Base-by-base conservation (phyloP, 2,113 vertebrate genomes). In the Pandion haliaetus region DNA sequence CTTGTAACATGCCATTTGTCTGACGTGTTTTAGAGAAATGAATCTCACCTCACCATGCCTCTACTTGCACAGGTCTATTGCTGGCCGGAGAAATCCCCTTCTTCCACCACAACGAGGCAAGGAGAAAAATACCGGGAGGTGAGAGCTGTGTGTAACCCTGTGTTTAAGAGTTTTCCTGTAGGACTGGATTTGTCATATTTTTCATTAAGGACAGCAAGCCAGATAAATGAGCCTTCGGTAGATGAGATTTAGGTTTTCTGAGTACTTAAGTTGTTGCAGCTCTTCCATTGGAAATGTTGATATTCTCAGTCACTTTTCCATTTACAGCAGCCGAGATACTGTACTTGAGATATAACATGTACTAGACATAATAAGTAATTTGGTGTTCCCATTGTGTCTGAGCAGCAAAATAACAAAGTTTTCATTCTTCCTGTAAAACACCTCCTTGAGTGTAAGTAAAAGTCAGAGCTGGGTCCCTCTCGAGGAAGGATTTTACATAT, bases 31-130 rank as follows among this genome's bases (percentile, higher is more conserved):
- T 24, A 57, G 67, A 78, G 72, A 81, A 58, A 55, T 17, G 4
- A 24, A 49, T 82, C 11, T 65, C 31, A 17, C 13, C 21, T 47
- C 17, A 12, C n/a, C 8, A 4, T 6, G n/a, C 12, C 21, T 82
- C 12, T 42, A 24, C n/a, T 84, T 78, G 38, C 31, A 66, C 13
- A 32, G 14, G 10, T 44, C 44, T 82, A 5, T 17, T 71, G 36
- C 55, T 61, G 50, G 23, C 9, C 34, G 10, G 26, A 50, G 13
- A 28, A 83, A 70, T 32, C 10, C 15, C 44, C 40, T 86, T 58
- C 15, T 45, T n/a, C 78, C 66, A 34, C 17, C 34, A 17, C 0
- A 0, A 16, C 0, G 2, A 76, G 50, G 40, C 1, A 1, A 28
- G 10, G 17, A 26, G 31, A 18, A 55, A 65, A 72, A 44, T 13